Percentiles rank a stretch among this genome's conserved stretches.
These are phyloP conservation scores for Scaptomyza hsui DNA, from an alignment of 1,140 invertebrate species.

Conservation along the genomic window DNA sequence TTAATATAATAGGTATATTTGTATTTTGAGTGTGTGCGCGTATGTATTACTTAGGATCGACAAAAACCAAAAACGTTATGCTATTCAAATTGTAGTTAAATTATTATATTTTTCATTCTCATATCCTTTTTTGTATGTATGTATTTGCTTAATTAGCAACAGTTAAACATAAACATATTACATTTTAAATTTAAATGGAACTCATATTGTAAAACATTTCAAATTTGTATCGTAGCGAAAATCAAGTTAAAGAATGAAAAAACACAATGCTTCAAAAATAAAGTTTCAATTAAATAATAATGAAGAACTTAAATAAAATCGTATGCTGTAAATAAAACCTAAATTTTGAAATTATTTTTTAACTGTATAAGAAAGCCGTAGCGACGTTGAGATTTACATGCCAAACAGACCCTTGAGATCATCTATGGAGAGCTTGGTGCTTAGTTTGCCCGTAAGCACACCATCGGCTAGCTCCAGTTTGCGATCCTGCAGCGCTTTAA, in stretches of 20 bases:
- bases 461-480: slow-evolving; percentile 92
- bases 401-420: slow-evolving; percentile 92
- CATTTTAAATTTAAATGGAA: slow-evolving; percentile 42
- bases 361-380: too few species aligned
- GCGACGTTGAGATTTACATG: slow-evolving; percentile 84
- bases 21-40: slow-evolving; percentile 24
- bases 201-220: slow-evolving; percentile 24
- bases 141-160: slow-evolving; percentile 41
- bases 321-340: slow-evolving; percentile 47
- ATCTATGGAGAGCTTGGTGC: slow-evolving; percentile 89
- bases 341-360: neutral
- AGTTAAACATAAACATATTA: slow-evolving; percentile 27
- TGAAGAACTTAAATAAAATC: slow-evolving; percentile 15
- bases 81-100: slow-evolving; percentile 77
- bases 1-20: slow-evolving; percentile 18
- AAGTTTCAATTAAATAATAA: slow-evolving; percentile 55
- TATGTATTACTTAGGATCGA: slow-evolving; percentile 28
- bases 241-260: slow-evolving; percentile 31
- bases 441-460: slow-evolving; percentile 88
- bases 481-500: slow-evolving; percentile 90
- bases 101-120: slow-evolving; percentile 5
- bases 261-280: slow-evolving; percentile 44
- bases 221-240: slow-evolving; percentile 53
- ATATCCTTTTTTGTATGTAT: slow-evolving; percentile 22
- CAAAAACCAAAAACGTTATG: slow-evolving; percentile 74